These are phyloP conservation scores for Florisuga fusca DNA, from an alignment of 2,797 vertebrate genomes.

Conservation along the genomic window DNA sequence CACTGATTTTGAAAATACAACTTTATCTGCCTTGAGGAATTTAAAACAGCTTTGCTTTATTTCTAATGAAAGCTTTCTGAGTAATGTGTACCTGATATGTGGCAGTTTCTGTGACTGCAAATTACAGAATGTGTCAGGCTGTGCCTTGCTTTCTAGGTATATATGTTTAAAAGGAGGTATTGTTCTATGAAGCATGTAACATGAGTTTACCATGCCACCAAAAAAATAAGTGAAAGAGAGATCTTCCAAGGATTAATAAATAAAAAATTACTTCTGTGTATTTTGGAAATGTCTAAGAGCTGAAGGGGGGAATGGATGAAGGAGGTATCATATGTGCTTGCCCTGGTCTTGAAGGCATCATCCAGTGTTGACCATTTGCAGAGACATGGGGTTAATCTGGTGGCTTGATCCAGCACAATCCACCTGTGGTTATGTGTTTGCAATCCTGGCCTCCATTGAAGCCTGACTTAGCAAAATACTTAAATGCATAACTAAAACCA, in stretches of 20 bases:
- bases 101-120: background rate
- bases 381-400: background rate
- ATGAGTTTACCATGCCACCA: background rate
- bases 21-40: background rate
- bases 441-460: slow-evolving; percentile 32
- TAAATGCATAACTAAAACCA: background rate
- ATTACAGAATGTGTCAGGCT: background rate
- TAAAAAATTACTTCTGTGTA: background rate
- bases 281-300: background rate
- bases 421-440: background rate
- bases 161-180: background rate
- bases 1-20: background rate
- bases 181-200: background rate
- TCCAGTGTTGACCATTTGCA: background rate
- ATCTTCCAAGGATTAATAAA: background rate
- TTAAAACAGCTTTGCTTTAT: background rate
- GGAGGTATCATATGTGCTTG: background rate
- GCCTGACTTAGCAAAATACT: slow-evolving; percentile 25
- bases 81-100: background rate
- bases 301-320: background rate
- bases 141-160: background rate
- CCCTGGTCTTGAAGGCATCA: background rate
- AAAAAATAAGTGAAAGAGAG: background rate
- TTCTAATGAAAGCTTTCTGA: background rate
- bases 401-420: background rate